phyloP scores from a whole-genome alignment of 2,888 invertebrate genomes.

The Lithophane leautieri region DNA sequence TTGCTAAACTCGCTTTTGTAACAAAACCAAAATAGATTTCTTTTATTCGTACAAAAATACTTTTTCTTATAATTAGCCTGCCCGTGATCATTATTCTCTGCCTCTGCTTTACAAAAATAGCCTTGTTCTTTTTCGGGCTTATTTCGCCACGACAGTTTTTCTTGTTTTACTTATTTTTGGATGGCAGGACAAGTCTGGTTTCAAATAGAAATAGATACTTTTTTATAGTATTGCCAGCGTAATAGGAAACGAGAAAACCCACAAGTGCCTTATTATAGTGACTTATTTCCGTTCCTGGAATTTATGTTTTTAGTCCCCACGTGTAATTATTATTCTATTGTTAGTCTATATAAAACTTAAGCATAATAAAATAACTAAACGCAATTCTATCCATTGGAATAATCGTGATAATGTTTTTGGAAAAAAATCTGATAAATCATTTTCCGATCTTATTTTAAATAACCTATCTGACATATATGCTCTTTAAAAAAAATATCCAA shows the following conservation, averaged over 20 bases:
- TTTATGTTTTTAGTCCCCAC: neutral
- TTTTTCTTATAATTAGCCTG: constrained; percentile 12
- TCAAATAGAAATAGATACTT: constrained; percentile 28
- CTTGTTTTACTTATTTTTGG: constrained; percentile 27
- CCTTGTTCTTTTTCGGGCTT: neutral
- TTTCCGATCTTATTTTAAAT: neutral
- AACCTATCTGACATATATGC: neutral
- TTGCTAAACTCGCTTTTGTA: constrained; percentile 26
- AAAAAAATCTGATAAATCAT: neutral
- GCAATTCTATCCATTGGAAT: neutral
- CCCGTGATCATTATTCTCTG: constrained; percentile 18
- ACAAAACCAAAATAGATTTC: constrained; percentile 32
- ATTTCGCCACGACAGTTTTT: constrained; percentile 8
- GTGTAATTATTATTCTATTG: neutral
- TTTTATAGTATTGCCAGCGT: neutral
- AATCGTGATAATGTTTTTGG: neutral
- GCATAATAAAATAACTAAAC: neutral
- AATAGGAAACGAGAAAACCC: constrained; percentile 5
- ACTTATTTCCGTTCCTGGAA: neutral
- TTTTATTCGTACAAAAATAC: constrained; percentile 28
- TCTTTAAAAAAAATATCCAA: neutral
- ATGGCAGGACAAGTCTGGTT: neutral
- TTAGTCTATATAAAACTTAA: neutral
- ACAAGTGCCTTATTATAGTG: constrained; percentile 1
- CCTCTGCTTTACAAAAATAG: constrained; percentile 25